These are phyloP conservation scores for Polyommatus icarus DNA, from an alignment of 2,888 invertebrate species.

Conservation along the genomic window DNA sequence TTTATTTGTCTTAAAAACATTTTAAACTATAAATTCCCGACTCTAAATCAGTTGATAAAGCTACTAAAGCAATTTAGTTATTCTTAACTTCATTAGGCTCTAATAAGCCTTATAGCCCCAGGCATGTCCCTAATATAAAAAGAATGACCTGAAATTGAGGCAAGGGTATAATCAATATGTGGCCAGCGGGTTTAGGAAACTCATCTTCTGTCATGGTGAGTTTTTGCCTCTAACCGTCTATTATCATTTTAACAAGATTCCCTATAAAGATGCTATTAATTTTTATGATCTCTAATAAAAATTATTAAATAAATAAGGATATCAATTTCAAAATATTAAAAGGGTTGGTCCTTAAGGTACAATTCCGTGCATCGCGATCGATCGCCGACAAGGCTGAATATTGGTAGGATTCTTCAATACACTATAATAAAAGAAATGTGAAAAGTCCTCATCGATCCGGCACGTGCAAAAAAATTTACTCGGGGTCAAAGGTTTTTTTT, in stretches of 20 bases:
- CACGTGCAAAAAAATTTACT: too few species aligned
- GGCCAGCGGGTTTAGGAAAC: background rate
- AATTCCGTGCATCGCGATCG: too few species aligned
- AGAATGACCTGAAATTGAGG: background rate
- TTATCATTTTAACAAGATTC: background rate
- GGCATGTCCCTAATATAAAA: background rate
- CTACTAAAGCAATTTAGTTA: background rate
- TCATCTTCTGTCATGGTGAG: background rate
- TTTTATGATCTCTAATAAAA: background rate
- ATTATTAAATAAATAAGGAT: background rate
- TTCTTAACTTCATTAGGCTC: background rate
- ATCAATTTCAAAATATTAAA: background rate
- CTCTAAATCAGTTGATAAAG: background rate
- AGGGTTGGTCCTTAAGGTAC: too few species aligned
- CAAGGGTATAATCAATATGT: constrained; percentile 2
- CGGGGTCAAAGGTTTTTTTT: too few species aligned
- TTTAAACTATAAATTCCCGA: background rate
- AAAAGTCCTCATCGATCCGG: too few species aligned
- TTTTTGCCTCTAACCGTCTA: background rate
- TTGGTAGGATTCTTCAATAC: too few species aligned
- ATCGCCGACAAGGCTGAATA: too few species aligned
- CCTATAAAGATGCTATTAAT: background rate
- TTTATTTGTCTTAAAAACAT: background rate
- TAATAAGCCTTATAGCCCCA: background rate
- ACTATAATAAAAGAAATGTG: too few species aligned